Percentiles rank a stretch among this genome's conserved stretches.
Conservation (phyloP, 2,113 vertebrate genomes). For the Paraplagusia blochii region DNA sequence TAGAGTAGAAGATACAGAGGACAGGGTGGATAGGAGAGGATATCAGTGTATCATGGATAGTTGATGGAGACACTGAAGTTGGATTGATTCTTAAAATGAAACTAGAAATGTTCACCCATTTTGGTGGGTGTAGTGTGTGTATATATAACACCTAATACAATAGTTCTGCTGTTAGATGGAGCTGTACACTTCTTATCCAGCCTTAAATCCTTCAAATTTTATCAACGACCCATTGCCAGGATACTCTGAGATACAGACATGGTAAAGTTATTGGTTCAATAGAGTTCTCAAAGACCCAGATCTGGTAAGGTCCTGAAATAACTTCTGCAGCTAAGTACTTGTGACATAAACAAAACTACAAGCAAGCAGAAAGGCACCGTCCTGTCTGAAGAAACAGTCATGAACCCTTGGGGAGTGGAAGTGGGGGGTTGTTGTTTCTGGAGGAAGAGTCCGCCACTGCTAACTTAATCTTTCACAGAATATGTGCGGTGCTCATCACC, state of each 20-base stretch:
- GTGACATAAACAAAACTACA: constrained; percentile 48
- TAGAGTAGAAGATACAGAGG: no score
- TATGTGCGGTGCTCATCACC: constrained; percentile 23
- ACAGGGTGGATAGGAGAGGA: no score
- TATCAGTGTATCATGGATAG: constrained; percentile 62
- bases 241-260: no score
- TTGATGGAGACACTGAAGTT: constrained; percentile 63
- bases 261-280: background rate
- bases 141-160: no score
- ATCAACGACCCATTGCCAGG: no score
- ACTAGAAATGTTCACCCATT: no score
- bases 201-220: no score
- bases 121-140: no score
- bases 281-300: constrained; percentile 1
- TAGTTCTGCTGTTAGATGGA: no score
- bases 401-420: constrained; percentile 26
- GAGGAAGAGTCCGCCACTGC: constrained; percentile 43
- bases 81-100: constrained; percentile 56
- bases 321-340: constrained; percentile 35
- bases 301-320: constrained; percentile 17
- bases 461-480: constrained; percentile 36
- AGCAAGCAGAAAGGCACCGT: constrained; percentile 63
- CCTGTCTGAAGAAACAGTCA: constrained; percentile 57
- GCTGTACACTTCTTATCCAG: no score
- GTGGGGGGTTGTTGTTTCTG: constrained; percentile 63